Conservation (phyloP, 1,140 invertebrate genomes). For the Drosophila sp. region DNA sequence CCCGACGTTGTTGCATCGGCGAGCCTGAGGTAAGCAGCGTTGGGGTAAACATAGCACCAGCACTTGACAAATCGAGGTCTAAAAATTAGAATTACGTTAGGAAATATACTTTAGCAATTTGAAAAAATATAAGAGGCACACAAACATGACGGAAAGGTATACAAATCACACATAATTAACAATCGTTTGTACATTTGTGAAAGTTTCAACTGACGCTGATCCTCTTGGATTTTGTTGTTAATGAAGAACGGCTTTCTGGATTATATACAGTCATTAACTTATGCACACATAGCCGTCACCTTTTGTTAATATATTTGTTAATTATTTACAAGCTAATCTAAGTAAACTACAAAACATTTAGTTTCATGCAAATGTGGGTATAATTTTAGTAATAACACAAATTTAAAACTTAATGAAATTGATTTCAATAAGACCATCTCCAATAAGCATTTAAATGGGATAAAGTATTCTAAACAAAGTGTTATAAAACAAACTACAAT, state of each 20-base stretch:
- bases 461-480: conserved; percentile 5
- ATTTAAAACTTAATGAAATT: conserved; percentile 5
- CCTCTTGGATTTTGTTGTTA: background rate
- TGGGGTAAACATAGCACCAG: conserved; percentile 29
- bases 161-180: conserved; percentile 22
- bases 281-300: conserved; percentile 25
- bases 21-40: conserved; percentile 38
- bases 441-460: conserved; percentile 6
- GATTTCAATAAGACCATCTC: conserved; percentile 25
- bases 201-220: background rate
- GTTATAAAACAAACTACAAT: conserved; percentile 41
- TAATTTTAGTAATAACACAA: conserved; percentile 8
- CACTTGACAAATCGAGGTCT: conserved; percentile 46
- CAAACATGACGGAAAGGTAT: conserved; percentile 5
- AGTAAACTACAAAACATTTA: conserved; percentile 6
- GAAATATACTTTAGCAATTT: conserved; percentile 24
- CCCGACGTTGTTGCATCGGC: conserved; percentile 65
- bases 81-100: conserved; percentile 21
- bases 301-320: conserved; percentile 14
- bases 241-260: conserved; percentile 4
- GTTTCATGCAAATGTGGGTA: conserved; percentile 30
- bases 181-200: background rate
- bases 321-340: conserved; percentile 45
- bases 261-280: conserved; percentile 16
- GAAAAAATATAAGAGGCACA: background rate